Evolutionary conservation across 2,113 vertebrate species (phyloP).

Genomic region (Brienomyrus brachyistius): DNA sequence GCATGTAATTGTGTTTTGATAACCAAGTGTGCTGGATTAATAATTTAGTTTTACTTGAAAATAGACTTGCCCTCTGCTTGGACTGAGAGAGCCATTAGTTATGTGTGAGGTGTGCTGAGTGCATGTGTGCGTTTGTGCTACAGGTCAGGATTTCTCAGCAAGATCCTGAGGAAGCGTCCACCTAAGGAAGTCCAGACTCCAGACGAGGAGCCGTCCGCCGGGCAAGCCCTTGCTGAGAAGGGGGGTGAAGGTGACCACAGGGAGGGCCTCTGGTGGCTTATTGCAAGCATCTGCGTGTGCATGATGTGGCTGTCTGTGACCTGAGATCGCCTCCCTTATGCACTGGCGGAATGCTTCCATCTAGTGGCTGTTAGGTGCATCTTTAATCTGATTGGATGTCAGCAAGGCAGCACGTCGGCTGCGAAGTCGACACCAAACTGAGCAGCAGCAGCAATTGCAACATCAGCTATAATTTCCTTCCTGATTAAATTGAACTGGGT

Average conservation of each 20-base stretch:
- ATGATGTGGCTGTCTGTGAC: not conserved
- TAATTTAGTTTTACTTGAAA: not conserved
- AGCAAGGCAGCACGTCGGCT: not conserved
- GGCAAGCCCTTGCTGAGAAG: conserved; percentile 45
- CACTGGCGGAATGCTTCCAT: not conserved
- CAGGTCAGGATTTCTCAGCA: conserved; percentile 65
- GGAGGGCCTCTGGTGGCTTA: not conserved
- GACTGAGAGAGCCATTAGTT: not conserved
- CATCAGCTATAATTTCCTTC: not conserved
- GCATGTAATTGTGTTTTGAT: not conserved
- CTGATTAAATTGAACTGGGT: not conserved
- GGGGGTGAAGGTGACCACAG: conserved; percentile 48
- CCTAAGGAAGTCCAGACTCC: conserved; percentile 64
- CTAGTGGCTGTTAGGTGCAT: not conserved
- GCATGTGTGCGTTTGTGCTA: conserved; percentile 13
- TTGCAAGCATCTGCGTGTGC: not conserved
- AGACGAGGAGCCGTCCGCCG: conserved; percentile 57
- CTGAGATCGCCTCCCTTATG: not conserved
- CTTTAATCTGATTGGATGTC: not conserved
- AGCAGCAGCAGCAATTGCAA: not conserved
- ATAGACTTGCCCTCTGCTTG: not conserved
- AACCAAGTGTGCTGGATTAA: not conserved
- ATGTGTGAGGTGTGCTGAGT: not conserved
- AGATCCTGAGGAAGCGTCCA: conserved; percentile 65
- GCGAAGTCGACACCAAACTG: not conserved